These are phyloP conservation scores for Myiozetetes cayanensis DNA, from an alignment of 2,113 vertebrate species.

Conservation along the genomic window DNA sequence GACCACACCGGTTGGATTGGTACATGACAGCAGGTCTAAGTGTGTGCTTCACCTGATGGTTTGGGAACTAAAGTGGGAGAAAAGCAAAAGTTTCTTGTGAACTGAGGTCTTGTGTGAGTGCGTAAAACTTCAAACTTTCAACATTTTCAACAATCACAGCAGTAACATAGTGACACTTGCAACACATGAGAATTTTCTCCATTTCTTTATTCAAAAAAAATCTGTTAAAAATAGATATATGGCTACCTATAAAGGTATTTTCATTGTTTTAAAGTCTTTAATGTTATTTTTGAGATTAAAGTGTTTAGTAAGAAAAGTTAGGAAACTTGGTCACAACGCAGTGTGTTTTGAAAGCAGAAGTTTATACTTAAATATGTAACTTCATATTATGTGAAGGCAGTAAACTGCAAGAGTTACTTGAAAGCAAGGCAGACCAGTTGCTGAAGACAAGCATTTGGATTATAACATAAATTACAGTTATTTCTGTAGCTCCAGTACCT, in stretches of 20 bases:
- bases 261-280: neutral
- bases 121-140: neutral
- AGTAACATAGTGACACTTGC: neutral
- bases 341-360: neutral
- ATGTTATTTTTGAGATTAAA: neutral
- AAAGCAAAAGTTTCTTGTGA: neutral
- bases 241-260: neutral
- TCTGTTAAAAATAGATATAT: neutral
- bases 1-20: neutral
- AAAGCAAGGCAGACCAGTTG: neutral
- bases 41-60: accelerated
- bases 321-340: neutral
- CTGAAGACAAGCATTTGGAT: neutral
- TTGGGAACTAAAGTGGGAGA: neutral
- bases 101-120: neutral
- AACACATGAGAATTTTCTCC: neutral
- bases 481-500: neutral
- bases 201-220: neutral
- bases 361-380: neutral
- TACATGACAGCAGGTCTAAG: neutral
- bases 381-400: neutral
- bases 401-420: neutral
- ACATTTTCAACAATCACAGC: neutral
- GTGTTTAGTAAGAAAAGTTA: neutral
- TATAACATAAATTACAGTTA: neutral